Percentiles rank a stretch among this genome's conserved stretches.
Conservation (phyloP, 2,797 vertebrate genomes). For the Ambastaia sidthimunki region DNA sequence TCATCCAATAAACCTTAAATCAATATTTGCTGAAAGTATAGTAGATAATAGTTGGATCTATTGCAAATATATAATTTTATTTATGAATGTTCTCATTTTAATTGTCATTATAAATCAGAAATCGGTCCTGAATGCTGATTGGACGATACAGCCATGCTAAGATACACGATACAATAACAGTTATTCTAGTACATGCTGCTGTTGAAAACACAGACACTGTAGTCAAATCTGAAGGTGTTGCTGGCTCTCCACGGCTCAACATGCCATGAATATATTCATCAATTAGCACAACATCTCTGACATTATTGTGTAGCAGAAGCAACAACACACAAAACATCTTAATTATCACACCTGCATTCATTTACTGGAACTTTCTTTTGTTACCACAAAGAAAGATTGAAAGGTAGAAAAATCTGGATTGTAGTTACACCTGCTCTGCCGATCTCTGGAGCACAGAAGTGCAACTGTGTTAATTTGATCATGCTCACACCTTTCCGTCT, state of each 20-base stretch:
- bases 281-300: background rate
- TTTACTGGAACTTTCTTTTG: background rate
- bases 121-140: background rate
- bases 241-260: background rate
- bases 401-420: background rate
- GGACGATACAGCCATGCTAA: background rate
- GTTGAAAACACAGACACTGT: background rate
- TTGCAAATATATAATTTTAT: no score
- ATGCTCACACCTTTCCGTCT: slow-evolving; percentile 38
- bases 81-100: no score
- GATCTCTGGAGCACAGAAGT: slow-evolving; percentile 17
- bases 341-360: background rate
- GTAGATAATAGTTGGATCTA: no score
- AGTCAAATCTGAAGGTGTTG: background rate
- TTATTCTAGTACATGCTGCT: background rate
- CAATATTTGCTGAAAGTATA: no score
- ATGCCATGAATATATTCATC: background rate
- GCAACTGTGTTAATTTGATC: slow-evolving; percentile 41
- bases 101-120: no score
- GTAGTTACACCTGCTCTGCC: slow-evolving; percentile 14
- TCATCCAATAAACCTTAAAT: no score
- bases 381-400: background rate
- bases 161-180: background rate
- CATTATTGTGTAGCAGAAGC: background rate
- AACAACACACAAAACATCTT: background rate